phyloP scores from a whole-genome alignment of 2,888 invertebrate species.

The Sisyra terminalis region DNA sequence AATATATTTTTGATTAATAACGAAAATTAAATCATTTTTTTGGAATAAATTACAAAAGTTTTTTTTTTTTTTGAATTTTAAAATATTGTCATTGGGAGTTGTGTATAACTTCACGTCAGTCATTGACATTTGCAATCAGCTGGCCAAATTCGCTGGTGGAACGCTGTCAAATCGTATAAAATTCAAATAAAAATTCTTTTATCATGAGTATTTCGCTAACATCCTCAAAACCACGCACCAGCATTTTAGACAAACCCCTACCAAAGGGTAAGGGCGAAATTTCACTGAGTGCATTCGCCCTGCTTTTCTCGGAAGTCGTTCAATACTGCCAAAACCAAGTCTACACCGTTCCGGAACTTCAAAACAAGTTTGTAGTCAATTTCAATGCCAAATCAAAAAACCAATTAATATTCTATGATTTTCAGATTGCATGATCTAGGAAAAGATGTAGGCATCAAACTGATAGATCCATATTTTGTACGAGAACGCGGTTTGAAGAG shows the following conservation, averaged over 20 bases:
- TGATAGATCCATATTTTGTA: slow-evolving; percentile 86
- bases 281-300: slow-evolving; percentile 80
- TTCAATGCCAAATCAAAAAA: slow-evolving; percentile 6
- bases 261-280: slow-evolving; percentile 88
- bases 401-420: slow-evolving; percentile 9
- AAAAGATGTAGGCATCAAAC: slow-evolving; percentile 82
- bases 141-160: too few relatives aligned
- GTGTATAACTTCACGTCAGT: too few relatives aligned
- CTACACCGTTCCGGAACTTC: slow-evolving; percentile 86
- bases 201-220: slow-evolving; percentile 8
- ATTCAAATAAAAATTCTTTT: background rate
- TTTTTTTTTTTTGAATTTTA: too few relatives aligned
- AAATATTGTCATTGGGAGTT: too few relatives aligned
- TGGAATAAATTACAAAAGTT: too few relatives aligned
- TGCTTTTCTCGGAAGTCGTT: slow-evolving; percentile 94
- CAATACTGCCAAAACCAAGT: slow-evolving; percentile 96
- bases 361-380: slow-evolving; percentile 55
- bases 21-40: too few relatives aligned
- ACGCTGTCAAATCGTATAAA: background rate
- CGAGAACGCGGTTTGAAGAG: slow-evolving; percentile 87
- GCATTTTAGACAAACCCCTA: slow-evolving; percentile 78
- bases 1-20: too few relatives aligned
- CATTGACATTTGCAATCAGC: too few relatives aligned
- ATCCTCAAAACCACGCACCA: slow-evolving; percentile 42
- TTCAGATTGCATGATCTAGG: slow-evolving; percentile 84